Percentiles rank a stretch among this genome's conserved stretches.
Conservation (phyloP, 2,797 vertebrate species). For the Octomys mimax region DNA sequence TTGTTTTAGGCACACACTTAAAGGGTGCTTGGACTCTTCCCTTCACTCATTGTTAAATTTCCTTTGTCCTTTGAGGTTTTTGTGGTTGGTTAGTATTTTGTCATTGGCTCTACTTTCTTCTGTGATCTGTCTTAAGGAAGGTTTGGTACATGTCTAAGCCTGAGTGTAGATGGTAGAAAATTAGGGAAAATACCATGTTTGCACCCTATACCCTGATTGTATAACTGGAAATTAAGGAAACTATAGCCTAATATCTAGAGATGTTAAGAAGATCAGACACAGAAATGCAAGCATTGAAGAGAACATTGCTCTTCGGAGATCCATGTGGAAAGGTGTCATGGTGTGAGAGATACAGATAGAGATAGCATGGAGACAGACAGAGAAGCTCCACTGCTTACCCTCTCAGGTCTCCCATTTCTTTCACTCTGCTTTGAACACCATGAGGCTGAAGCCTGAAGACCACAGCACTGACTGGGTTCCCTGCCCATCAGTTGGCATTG, state of each 20-base stretch:
- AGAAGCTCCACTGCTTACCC: not conserved
- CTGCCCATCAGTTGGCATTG: not conserved
- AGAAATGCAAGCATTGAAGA: not conserved
- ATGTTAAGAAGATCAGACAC: not conserved
- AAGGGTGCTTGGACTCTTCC: not conserved
- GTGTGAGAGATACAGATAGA: not conserved
- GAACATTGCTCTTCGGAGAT: not conserved
- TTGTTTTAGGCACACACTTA: not conserved
- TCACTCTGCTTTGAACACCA: not conserved
- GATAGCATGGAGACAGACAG: not conserved
- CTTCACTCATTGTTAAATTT: not conserved
- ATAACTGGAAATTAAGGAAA: conserved; percentile 22
- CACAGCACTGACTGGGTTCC: not conserved
- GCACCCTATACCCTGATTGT: not conserved
- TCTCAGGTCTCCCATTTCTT: not conserved
- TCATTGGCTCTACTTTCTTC: conserved; percentile 12
- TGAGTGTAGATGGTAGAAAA: not conserved
- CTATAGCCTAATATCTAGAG: not conserved
- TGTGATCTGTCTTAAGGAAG: not conserved
- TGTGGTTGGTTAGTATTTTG: not conserved
- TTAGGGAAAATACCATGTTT: not conserved
- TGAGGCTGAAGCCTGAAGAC: not conserved
- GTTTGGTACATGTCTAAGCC: not conserved
- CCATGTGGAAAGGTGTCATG: not conserved
- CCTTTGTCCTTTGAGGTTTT: not conserved